Evolutionary conservation across 2,888 invertebrate genomes (phyloP), one percentile per base, ranked within the genome.

Genomic region (Sphaerophoria taeniata): DNA sequence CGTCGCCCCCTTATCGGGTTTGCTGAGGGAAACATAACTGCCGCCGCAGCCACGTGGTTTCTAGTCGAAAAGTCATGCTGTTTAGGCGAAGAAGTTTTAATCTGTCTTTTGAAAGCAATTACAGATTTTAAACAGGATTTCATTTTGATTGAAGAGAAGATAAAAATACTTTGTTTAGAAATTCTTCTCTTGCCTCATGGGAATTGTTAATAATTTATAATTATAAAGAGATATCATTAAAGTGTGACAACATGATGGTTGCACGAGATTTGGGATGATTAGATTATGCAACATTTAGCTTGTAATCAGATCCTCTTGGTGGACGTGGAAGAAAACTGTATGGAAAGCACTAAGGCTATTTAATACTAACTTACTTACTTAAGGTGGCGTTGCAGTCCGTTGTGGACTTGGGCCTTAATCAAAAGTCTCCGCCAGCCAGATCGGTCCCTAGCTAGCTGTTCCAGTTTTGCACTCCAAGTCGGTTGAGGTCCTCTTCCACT

Each of bases 31-130:
- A 24, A 36, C 11, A 39, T 11, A 12, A 2, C n/a, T n/a, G 7
- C 55, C 7, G 33, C 3, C 9, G 36, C 7, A 3, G 31, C 12
- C 31, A n/a, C 36, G 36, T 9, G 3, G 9, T 5, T 9, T 9
- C 43, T 43, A 4, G n/a, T 9, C n/a, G 7, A n/a, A 39, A n/a
- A 39, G 63, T 39, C 69, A 51, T 70, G 39, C 43, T 70, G 49
- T 51, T 61, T 33, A 61, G 24, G 11, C 39, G 33, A 36, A 53
- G 36, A 45, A 53, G 60, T 73, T 73, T 63, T 71, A 77, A 77
- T 77, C 67, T 73, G 24, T 56, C 53, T 60, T 71, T 71, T 47
- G 45, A 72, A 58, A 77, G 77, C 56, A 77, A 83, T 82, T 82
- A 77, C 67, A 55, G 56, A 73, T 31, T 78, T 77, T 56, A 70